Conservation (phyloP, 2,113 vertebrate genomes). For the Ploceus nigricollis region DNA sequence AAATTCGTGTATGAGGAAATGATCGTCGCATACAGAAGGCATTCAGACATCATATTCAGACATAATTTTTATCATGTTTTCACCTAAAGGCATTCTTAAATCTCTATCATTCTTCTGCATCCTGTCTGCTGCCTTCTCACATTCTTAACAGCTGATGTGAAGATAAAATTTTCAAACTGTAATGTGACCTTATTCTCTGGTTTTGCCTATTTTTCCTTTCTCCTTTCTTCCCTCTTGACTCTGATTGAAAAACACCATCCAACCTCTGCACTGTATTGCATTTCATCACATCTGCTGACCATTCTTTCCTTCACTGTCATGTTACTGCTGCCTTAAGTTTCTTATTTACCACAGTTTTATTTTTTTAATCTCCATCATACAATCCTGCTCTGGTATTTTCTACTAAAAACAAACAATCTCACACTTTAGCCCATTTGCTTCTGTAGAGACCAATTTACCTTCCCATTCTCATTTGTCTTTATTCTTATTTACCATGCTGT, state of each 20-base stretch:
- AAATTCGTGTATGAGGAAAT: neutral
- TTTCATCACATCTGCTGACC: neutral
- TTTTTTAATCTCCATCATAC: neutral
- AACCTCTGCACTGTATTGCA: neutral
- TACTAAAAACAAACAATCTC: neutral
- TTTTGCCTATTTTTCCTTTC: neutral
- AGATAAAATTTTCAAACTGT: neutral
- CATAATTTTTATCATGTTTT: neutral
- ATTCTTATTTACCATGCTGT: neutral
- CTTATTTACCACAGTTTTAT: neutral
- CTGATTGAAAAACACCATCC: neutral
- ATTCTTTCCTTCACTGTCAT: neutral
- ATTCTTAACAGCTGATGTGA: neutral
- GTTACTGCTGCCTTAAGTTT: neutral
- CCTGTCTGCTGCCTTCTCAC: neutral
- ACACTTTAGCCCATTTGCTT: neutral
- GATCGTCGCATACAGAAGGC: accelerated
- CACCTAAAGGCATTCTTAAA: neutral
- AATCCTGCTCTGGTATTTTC: neutral
- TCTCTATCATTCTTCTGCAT: neutral
- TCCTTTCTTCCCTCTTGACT: neutral
- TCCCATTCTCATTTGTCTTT: constrained; percentile 15
- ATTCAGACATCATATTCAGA: neutral
- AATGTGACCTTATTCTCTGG: neutral
- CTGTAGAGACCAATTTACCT: neutral